A percentile compares a stretch with the other conserved stretches of the same genome.
Conservation (phyloP, 2,797 vertebrate species). For the Sorex maritimensis region DNA sequence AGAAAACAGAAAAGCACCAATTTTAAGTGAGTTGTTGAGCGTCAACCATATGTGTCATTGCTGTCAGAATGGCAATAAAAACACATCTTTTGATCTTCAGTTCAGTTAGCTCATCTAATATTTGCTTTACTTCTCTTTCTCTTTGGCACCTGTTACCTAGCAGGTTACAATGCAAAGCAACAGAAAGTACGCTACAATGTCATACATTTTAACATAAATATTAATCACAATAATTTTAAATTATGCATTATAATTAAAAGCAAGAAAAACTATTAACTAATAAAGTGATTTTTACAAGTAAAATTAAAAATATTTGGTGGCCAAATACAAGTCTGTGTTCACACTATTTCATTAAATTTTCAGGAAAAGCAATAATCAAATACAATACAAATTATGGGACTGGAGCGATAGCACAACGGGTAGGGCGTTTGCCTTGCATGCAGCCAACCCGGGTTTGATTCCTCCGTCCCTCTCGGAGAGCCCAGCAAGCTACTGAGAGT, state of each 20-base stretch:
- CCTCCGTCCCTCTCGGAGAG: too few relatives aligned
- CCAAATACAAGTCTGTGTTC: conserved; percentile 28
- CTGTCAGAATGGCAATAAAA: not conserved
- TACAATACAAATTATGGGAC: not conserved
- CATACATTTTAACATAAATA: not conserved
- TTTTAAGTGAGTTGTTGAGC: not conserved
- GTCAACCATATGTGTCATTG: not conserved
- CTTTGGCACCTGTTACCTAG: not conserved
- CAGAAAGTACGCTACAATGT: not conserved
- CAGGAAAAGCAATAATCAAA: not conserved
- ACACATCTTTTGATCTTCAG: not conserved
- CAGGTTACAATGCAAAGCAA: not conserved
- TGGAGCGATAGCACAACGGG: too few relatives aligned
- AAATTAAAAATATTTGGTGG: not conserved
- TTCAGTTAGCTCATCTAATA: not conserved
- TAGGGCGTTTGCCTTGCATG: too few relatives aligned
- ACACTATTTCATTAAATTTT: not conserved
- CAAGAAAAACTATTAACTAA: not conserved
- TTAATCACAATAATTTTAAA: conserved; percentile 27
- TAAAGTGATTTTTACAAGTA: conserved; percentile 5
- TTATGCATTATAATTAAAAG: conserved; percentile 41
- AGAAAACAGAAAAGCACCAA: not conserved
- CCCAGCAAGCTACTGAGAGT: too few relatives aligned
- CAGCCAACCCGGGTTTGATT: too few relatives aligned
- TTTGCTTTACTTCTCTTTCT: not conserved